These are phyloP conservation scores for Agapornis canus DNA, from an alignment of 2,797 vertebrate species.

Conservation along the genomic window DNA sequence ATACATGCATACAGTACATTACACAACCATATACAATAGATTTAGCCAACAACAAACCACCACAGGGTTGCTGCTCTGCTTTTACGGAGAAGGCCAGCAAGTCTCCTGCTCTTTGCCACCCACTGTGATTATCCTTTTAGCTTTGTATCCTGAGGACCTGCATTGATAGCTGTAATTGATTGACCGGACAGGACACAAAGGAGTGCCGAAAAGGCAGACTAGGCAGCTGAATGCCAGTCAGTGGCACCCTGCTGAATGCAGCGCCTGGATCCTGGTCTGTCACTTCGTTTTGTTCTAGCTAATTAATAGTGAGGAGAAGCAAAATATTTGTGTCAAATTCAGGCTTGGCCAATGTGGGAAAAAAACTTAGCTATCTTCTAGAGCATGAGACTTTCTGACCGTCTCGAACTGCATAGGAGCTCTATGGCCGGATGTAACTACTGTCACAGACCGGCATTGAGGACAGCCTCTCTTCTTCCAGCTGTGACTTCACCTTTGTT, in stretches of 20 bases:
- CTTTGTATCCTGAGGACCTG: constrained; percentile 23
- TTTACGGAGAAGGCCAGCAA: neutral
- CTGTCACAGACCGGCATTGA: neutral
- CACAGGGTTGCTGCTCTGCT: neutral
- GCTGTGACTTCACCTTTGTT: neutral
- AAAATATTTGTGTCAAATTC: constrained; percentile 16
- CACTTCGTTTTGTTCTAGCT: neutral
- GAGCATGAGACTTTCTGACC: neutral
- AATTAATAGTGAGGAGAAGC: neutral
- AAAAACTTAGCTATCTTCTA: neutral
- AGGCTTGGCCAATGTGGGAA: neutral
- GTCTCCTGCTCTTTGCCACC: neutral
- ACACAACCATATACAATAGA: neutral
- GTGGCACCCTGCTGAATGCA: neutral
- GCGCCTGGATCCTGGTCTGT: neutral
- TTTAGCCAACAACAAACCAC: neutral
- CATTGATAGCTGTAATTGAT: constrained; percentile 5
- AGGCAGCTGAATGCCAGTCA: neutral
- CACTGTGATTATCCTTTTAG: constrained; percentile 20
- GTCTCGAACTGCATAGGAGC: neutral
- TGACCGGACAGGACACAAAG: neutral
- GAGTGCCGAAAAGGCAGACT: rapidly evolving
- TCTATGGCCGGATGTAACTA: neutral
- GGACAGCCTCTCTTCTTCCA: neutral
- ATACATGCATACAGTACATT: neutral